Percentiles rank a stretch among this genome's conserved stretches.
Evolutionary conservation across 2,888 invertebrate genomes (phyloP).

Genomic region (Xestia xanthographa): DNA sequence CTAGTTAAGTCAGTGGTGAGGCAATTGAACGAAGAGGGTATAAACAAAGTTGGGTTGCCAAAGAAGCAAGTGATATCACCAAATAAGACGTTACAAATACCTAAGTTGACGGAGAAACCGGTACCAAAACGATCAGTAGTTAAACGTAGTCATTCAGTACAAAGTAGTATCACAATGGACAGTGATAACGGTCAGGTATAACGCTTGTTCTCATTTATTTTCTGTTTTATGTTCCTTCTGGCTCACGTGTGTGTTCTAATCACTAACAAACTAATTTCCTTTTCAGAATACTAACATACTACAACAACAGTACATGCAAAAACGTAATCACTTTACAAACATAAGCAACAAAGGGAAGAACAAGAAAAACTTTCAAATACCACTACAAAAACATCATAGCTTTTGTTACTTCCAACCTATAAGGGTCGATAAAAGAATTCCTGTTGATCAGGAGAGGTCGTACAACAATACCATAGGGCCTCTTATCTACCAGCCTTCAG

Average conservation of each 20-base stretch:
- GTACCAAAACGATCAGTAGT: conserved; percentile 86
- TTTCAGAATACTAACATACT: conserved; percentile 91
- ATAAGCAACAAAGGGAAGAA: conserved; percentile 87
- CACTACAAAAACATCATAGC: conserved; percentile 92
- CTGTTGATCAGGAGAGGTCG: conserved; percentile 85
- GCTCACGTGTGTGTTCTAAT: conserved; percentile 72
- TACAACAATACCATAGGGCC: conserved; percentile 88
- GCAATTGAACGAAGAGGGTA: conserved; percentile 84
- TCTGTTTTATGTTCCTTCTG: conserved; percentile 60
- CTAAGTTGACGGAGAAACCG: conserved; percentile 87
- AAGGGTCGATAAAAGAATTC: conserved; percentile 90
- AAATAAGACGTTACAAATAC: conserved; percentile 88
- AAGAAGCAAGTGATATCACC: conserved; percentile 86
- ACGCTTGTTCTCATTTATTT: conserved; percentile 74
- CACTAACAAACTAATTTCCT: conserved; percentile 84
- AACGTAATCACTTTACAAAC: conserved; percentile 90
- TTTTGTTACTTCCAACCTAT: conserved; percentile 93
- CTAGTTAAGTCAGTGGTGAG: conserved; percentile 85
- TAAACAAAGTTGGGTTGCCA: conserved; percentile 84
- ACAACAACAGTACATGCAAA: conserved; percentile 91
- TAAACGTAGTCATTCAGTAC: conserved; percentile 86
- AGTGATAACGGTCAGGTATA: conserved; percentile 87
- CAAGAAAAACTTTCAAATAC: conserved; percentile 92
- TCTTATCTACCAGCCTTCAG: conserved; percentile 85
- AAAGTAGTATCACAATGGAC: conserved; percentile 80